A percentile compares a stretch with the other conserved stretches of the same genome.
Conservation (phyloP, 2,888 invertebrate species). For the Xanthia togata region DNA sequence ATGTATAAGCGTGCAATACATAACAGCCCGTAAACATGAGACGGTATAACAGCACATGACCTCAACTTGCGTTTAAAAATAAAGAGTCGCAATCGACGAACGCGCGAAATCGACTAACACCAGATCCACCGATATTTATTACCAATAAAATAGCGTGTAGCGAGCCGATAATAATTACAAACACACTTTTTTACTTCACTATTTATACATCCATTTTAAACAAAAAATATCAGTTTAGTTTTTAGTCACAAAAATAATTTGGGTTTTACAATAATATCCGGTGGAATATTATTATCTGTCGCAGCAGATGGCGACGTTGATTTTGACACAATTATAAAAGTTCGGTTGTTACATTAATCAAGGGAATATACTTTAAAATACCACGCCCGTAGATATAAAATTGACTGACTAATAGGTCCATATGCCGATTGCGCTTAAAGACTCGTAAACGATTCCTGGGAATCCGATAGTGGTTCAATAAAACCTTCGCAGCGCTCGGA, state of each 20-base stretch:
- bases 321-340: conserved; percentile 72
- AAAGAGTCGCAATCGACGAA: conserved; percentile 74
- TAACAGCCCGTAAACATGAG: conserved; percentile 52
- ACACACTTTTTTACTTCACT: conserved; percentile 71
- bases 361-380: conserved; percentile 27
- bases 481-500: conserved; percentile 72
- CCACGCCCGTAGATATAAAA: conserved; percentile 37
- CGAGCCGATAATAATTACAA: conserved; percentile 75
- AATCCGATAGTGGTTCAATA: conserved; percentile 76
- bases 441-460: conserved; percentile 70
- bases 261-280: conserved; percentile 84
- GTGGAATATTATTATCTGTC: conserved; percentile 81
- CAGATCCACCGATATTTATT: conserved; percentile 86
- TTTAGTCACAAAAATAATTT: conserved; percentile 76
- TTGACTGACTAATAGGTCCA: conserved; percentile 66
- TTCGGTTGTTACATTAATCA: conserved; percentile 46
- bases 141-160: conserved; percentile 82
- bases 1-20: conserved; percentile 27
- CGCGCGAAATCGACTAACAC: conserved; percentile 75
- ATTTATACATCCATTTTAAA: conserved; percentile 73
- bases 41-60: conserved; percentile 71
- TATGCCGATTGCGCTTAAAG: conserved; percentile 63
- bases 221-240: conserved; percentile 74
- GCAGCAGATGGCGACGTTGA: conserved; percentile 81
- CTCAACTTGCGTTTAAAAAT: conserved; percentile 81